Evolutionary conservation across 2,797 vertebrate genomes (phyloP), one percentile per base, ranked within the genome.

Genomic region (Periophthalmus magnuspinnatus): DNA sequence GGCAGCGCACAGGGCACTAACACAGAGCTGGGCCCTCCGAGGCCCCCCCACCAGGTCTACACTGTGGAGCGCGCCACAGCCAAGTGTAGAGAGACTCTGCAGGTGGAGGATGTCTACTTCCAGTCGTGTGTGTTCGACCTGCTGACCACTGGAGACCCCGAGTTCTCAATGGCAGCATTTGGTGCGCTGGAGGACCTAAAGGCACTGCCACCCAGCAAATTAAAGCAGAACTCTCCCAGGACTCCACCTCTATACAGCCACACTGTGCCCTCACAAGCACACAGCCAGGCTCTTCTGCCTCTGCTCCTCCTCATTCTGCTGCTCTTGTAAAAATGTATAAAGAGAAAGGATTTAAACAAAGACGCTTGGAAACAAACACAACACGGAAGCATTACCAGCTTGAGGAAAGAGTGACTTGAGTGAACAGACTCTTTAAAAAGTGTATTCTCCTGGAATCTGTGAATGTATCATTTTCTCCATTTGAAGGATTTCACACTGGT

Each of bases 51-150:
- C 24, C 90, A 90, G 79, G 70, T 86, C 74, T 94, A 94, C 87
- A 92, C 93, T 1, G 91, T 94, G 78, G 94, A 93, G 77, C 87
- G 84, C 0, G 94, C 94, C 57, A 94, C 93, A 0, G 92, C 94
- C 58, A 93, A 91, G 75, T 95, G 94, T 77, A 82, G 92, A 69
- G 92, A 94, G 82, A 93, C 90, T 41, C 91, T 95, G 84, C 92
- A 94, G 78, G 94, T 94, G 71, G 94, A 95, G 84, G 95, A 95
- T 5, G 90, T 94, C 64, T 95, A 95, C 89, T 95, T 95, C 74
- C 95, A 95, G 83, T 95, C 94, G 22, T 95, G 94, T 1, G 94
- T 95, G 71, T 95, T 95, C 75, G 94, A 95, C 82, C 89, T 95
- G 65, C 92, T 95, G 71, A 95, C 95, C 36, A 95, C 94, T 0